phyloP scores from a whole-genome alignment of 1,140 invertebrate genomes.

The Temnothorax curvispinosus region DNA sequence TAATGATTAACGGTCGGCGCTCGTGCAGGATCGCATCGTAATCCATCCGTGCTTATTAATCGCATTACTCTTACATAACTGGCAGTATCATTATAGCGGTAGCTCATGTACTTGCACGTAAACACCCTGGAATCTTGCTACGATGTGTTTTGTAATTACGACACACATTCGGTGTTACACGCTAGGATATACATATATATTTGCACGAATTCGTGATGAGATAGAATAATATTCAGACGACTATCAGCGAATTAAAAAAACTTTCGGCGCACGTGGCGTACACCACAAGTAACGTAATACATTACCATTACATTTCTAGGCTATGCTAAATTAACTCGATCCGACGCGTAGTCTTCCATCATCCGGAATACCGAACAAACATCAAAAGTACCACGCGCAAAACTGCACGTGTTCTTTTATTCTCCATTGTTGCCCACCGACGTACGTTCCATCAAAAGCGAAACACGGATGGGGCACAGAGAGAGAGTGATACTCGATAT shows the following conservation, averaged over 20 bases:
- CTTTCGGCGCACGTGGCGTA: background rate
- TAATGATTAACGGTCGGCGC: conserved; percentile 52
- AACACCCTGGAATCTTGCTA: conserved; percentile 27
- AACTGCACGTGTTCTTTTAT: conserved; percentile 35
- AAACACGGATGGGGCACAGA: conserved; percentile 32
- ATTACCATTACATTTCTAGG: conserved; percentile 18
- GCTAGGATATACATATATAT: background rate
- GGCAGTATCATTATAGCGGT: conserved; percentile 33
- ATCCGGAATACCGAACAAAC: conserved; percentile 43
- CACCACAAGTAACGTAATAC: conserved; percentile 22
- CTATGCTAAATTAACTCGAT: conserved; percentile 44
- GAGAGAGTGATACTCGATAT: conserved; percentile 53
- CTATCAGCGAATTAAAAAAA: conserved; percentile 18
- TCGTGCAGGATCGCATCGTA: conserved; percentile 45
- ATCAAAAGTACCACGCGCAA: conserved; percentile 26
- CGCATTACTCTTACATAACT: conserved; percentile 54
- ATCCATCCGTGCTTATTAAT: conserved; percentile 58
- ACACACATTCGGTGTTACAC: background rate
- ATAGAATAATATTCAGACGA: conserved; percentile 3
- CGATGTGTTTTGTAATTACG: background rate
- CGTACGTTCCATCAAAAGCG: conserved; percentile 47
- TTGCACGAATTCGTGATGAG: conserved; percentile 1
- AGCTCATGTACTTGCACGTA: conserved; percentile 13
- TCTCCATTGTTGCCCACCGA: conserved; percentile 22
- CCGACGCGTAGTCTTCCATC: conserved; percentile 25